phyloP scores from a whole-genome alignment of 2,797 vertebrate species.

The Mareca strepera region DNA sequence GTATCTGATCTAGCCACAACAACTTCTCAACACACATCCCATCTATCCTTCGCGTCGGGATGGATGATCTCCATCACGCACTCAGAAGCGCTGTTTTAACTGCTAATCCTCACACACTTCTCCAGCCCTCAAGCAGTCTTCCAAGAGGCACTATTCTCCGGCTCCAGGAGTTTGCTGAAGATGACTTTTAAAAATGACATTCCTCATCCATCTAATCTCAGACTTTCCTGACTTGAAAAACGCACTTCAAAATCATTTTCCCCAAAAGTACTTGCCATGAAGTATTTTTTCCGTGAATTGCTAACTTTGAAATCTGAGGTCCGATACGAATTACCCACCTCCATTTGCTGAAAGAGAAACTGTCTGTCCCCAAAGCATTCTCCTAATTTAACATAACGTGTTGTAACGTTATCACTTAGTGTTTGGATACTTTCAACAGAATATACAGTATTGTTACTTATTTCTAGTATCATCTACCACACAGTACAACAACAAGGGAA shows the following conservation, averaged over 20 bases:
- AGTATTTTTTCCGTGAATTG: neutral
- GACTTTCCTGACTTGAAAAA: neutral
- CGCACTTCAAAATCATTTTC: neutral
- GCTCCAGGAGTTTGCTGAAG: neutral
- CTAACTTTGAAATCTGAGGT: neutral
- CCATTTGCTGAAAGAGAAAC: neutral
- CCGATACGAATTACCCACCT: neutral
- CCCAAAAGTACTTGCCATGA: neutral
- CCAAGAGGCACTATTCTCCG: neutral
- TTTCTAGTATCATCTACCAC: neutral
- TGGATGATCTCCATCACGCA: constrained; percentile 25
- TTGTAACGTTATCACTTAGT: neutral
- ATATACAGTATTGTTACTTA: neutral
- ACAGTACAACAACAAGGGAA: neutral
- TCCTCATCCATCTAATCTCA: neutral
- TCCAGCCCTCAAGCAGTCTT: neutral
- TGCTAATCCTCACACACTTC: constrained; percentile 5
- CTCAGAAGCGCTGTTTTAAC: constrained; percentile 29
- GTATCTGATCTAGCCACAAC: neutral
- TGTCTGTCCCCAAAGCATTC: neutral
- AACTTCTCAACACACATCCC: neutral
- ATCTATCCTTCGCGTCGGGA: neutral
- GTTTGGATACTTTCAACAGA: neutral
- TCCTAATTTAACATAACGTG: neutral
- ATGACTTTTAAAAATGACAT: neutral